Conservation (phyloP, 2,888 invertebrate species). For the Nephrocerus scutellatus region DNA sequence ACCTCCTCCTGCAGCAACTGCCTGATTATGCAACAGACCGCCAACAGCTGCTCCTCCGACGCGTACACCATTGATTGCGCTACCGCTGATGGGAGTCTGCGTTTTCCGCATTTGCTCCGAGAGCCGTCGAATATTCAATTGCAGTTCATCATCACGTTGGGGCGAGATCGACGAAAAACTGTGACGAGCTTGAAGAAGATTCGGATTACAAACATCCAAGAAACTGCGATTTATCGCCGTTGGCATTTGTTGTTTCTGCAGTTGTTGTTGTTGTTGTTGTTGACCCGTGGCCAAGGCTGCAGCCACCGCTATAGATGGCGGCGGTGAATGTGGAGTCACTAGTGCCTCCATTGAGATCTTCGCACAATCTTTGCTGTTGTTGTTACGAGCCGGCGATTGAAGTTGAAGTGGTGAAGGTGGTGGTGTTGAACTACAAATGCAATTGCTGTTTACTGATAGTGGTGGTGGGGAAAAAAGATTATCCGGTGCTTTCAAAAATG, state of each 20-base stretch:
- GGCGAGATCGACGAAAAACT: constrained; percentile 39
- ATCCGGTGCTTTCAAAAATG: constrained; percentile 29
- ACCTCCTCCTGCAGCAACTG: constrained; percentile 1
- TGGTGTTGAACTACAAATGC: constrained; percentile 20
- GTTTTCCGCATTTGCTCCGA: constrained; percentile 40
- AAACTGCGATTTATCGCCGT: constrained; percentile 26
- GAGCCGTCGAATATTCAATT: constrained; percentile 42
- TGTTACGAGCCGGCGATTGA: constrained; percentile 19
- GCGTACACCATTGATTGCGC: constrained; percentile 23
- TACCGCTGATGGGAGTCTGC: constrained; percentile 16
- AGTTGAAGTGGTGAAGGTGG: constrained; percentile 26
- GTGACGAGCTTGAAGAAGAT: constrained; percentile 39
- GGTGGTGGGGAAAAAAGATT: constrained; percentile 27
- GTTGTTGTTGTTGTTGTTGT: constrained; percentile 8
- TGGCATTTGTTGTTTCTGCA: constrained; percentile 8
- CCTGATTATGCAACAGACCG: constrained; percentile 8
- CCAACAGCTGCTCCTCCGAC: constrained; percentile 11
- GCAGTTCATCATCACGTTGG: constrained; percentile 38
- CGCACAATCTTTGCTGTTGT: too few relatives aligned
- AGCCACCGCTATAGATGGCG: constrained; percentile 16
- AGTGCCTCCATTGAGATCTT: too few relatives aligned
- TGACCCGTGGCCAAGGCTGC: constrained; percentile 6
- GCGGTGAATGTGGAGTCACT: constrained; percentile 11
- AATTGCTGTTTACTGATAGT: constrained; percentile 18
- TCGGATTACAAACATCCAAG: constrained; percentile 35